These are phyloP conservation scores for Dysmachus trigonus DNA, from an alignment of 2,888 invertebrate genomes.

Conservation along the genomic window DNA sequence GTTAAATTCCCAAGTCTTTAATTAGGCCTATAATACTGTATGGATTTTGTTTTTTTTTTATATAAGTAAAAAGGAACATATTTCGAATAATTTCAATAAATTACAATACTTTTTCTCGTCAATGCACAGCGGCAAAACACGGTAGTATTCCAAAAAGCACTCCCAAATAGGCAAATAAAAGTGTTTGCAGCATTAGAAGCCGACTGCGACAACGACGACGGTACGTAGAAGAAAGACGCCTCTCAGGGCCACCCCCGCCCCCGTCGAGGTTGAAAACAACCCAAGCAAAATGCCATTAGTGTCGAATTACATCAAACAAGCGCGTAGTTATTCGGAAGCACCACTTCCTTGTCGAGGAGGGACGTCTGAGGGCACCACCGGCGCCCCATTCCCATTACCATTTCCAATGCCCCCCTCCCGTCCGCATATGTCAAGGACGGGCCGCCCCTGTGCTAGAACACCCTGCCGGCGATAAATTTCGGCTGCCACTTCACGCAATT, in stretches of 20 bases:
- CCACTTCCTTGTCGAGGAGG: background rate
- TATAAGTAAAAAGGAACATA: too few relatives aligned
- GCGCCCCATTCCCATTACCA: background rate
- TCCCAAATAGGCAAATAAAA: background rate
- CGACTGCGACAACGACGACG: background rate
- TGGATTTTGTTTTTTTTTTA: too few relatives aligned
- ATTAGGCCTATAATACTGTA: too few relatives aligned
- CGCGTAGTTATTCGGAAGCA: conserved; percentile 9
- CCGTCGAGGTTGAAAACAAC: background rate
- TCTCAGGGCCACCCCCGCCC: background rate
- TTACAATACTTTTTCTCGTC: background rate
- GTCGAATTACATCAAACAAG: conserved; percentile 35
- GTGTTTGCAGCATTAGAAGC: background rate
- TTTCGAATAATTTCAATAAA: too few relatives aligned
- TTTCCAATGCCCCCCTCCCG: background rate
- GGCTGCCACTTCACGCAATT: conserved; percentile 25
- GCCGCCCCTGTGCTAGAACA: background rate
- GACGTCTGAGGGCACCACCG: background rate
- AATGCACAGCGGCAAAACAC: background rate
- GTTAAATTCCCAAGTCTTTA: too few relatives aligned
- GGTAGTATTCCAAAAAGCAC: background rate
- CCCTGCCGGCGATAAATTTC: background rate
- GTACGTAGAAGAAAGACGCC: background rate
- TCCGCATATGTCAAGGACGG: background rate
- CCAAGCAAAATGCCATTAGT: conserved; percentile 31